Percentiles rank a stretch among this genome's conserved stretches.
phyloP scores from a whole-genome alignment of 2,888 invertebrate species.

The Brachylomia viminalis region DNA sequence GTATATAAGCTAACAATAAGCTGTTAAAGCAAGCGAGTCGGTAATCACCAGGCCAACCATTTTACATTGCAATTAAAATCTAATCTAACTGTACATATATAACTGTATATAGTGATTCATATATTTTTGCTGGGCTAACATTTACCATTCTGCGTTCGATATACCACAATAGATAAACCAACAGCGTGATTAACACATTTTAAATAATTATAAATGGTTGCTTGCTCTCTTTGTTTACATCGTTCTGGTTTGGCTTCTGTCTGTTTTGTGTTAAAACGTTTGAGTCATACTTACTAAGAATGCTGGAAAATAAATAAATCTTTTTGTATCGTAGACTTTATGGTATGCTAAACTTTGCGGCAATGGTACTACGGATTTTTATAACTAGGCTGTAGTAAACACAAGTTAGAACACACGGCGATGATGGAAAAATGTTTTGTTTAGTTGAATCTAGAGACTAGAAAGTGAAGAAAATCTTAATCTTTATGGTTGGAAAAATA shows the following conservation, averaged over 20 bases:
- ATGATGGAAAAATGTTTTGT: background rate
- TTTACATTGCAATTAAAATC: background rate
- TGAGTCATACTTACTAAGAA: slow-evolving; percentile 50
- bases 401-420: background rate
- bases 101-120: background rate
- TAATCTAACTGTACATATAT: background rate
- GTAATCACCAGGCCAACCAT: background rate
- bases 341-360: slow-evolving; percentile 1
- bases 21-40: background rate
- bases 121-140: background rate
- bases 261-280: slow-evolving; percentile 55
- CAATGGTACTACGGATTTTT: slow-evolving; percentile 18
- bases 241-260: slow-evolving; percentile 34
- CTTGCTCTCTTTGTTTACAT: slow-evolving; percentile 46
- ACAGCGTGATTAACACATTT: slow-evolving; percentile 38
- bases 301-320: slow-evolving; percentile 44
- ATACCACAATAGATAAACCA: background rate
- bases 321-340: slow-evolving; percentile 9
- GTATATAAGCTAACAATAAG: background rate
- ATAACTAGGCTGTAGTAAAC: slow-evolving; percentile 39
- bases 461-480: background rate
- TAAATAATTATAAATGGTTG: slow-evolving; percentile 36
- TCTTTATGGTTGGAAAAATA: background rate
- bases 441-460: background rate
- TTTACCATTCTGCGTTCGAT: background rate